Percentiles rank a stretch among this genome's conserved stretches.
These are phyloP conservation scores for Canis aureus DNA, from an alignment of 2,113 vertebrate genomes.

Conservation along the genomic window DNA sequence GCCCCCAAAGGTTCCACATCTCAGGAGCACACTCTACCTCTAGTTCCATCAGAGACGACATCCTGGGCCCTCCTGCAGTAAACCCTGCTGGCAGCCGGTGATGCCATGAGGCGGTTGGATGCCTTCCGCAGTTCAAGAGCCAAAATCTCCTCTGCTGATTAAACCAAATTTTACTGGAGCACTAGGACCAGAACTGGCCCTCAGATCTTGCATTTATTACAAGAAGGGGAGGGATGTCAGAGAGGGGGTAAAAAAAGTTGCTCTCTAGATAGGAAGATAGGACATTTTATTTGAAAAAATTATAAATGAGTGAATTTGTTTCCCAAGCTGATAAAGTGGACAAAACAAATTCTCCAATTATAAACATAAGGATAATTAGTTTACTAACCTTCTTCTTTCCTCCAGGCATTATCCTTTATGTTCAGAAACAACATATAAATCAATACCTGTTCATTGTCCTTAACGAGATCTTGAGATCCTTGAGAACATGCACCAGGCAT, in stretches of 20 bases:
- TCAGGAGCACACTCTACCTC: background rate
- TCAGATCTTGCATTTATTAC: background rate
- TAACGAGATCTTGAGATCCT: conserved; percentile 32
- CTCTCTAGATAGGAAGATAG: background rate
- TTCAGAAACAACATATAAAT: background rate
- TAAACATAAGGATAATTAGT: conserved; percentile 10
- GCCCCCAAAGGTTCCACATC: background rate
- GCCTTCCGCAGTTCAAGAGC: background rate
- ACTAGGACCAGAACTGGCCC: background rate
- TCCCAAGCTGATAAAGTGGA: background rate
- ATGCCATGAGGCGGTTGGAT: background rate
- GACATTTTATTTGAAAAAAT: conserved; percentile 23
- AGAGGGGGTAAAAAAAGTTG: background rate
- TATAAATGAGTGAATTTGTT: background rate
- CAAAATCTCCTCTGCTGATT: background rate
- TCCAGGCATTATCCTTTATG: background rate
- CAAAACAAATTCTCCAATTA: background rate
- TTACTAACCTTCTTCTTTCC: background rate
- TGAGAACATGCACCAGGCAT: background rate
- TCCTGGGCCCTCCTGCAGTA: background rate
- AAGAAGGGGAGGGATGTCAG: background rate
- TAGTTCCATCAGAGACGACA: background rate
- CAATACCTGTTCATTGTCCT: background rate
- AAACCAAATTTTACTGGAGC: background rate
- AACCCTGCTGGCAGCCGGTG: background rate